Conservation (phyloP, 2,888 invertebrate species). For the Lithophane semibrunnea region DNA sequence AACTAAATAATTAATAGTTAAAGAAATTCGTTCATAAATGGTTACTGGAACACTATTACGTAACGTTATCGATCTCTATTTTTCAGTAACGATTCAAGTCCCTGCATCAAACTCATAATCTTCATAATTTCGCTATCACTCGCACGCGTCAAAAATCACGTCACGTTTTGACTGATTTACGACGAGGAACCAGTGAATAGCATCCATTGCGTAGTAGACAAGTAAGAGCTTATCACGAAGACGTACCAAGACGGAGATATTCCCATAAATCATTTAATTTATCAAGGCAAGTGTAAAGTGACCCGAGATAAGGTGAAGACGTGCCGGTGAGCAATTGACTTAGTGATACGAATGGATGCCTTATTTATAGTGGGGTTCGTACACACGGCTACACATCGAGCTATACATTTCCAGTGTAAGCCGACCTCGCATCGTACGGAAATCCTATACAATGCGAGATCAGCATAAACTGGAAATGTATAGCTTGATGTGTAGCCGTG, state of each 20-base stretch:
- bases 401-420: no score
- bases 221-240: conserved; percentile 50
- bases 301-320: conserved; percentile 53
- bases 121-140: conserved; percentile 41
- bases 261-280: conserved; percentile 58
- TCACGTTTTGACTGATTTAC: conserved; percentile 55
- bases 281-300: conserved; percentile 60
- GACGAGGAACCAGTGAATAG: conserved; percentile 35
- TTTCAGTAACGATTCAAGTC: no score
- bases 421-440: no score
- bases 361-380: conserved; percentile 45
- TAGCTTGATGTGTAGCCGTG: neutral
- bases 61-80: no score
- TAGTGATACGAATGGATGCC: conserved; percentile 47
- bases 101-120: conserved; percentile 5
- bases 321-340: conserved; percentile 56
- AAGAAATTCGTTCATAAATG: no score
- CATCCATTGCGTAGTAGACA: conserved; percentile 36
- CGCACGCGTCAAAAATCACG: conserved; percentile 20
- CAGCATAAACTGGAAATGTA: no score
- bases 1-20: no score
- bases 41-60: no score
- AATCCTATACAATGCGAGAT: no score
- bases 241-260: conserved; percentile 33
- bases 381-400: no score